These are phyloP conservation scores for Egretta garzetta DNA, from an alignment of 2,113 vertebrate species.

Conservation along the genomic window DNA sequence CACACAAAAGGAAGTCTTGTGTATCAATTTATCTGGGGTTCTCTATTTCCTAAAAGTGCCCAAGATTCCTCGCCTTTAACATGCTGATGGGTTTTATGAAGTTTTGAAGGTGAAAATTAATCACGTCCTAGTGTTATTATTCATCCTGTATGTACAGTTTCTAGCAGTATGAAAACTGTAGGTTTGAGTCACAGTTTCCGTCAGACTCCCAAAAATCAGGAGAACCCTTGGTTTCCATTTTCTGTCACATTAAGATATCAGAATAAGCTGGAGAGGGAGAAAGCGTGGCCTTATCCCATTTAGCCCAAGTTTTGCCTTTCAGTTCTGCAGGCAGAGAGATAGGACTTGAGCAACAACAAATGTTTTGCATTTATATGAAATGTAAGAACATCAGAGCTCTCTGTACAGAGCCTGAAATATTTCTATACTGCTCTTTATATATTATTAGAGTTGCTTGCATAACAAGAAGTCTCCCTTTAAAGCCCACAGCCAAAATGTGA, in stretches of 20 bases:
- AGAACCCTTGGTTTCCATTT: neutral
- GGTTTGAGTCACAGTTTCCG: neutral
- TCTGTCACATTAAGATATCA: neutral
- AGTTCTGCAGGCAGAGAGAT: neutral
- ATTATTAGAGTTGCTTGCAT: neutral
- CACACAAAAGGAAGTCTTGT: neutral
- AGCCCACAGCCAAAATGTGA: neutral
- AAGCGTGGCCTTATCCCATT: neutral
- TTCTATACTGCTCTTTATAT: neutral
- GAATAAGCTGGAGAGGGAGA: neutral
- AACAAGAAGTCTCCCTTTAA: neutral
- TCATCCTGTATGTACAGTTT: neutral
- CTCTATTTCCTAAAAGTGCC: neutral
- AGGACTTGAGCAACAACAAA: neutral
- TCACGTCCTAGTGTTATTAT: neutral
- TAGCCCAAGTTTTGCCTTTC: neutral
- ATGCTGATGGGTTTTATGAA: neutral
- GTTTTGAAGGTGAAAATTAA: neutral
- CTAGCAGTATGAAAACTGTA: neutral
- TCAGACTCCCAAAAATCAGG: neutral
- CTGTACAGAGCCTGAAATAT: neutral
- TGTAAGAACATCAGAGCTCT: neutral
- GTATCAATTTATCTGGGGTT: neutral
- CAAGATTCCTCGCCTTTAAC: neutral
- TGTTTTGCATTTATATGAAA: neutral